phyloP scores from a whole-genome alignment of 2,888 invertebrate species.

The Dolomedes plantarius region DNA sequence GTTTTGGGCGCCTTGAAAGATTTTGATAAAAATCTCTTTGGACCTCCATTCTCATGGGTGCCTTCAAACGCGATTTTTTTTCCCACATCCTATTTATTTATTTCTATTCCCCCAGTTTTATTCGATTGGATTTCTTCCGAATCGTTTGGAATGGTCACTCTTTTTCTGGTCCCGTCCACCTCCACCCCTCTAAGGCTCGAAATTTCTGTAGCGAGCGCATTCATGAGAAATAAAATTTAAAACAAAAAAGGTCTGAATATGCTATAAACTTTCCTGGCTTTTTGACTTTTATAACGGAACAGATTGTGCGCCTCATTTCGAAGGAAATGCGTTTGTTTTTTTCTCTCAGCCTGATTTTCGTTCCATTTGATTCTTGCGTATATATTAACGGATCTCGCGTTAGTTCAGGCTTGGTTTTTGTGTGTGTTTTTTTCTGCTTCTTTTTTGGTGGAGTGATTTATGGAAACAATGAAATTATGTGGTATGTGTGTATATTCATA shows the following conservation, averaged over 20 bases:
- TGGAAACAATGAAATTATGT: too few relatives aligned
- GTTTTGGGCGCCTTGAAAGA: conserved; percentile 4
- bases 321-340: background rate
- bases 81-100: conserved; percentile 6
- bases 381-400: too few relatives aligned
- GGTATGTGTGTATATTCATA: too few relatives aligned
- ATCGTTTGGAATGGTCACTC: background rate
- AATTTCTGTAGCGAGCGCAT: background rate
- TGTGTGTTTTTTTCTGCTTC: too few relatives aligned
- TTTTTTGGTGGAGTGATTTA: too few relatives aligned
- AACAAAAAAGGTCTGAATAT: conserved; percentile 22
- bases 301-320: conserved; percentile 54
- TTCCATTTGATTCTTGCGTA: background rate
- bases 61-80: conserved; percentile 20
- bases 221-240: conserved; percentile 34
- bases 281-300: conserved; percentile 58
- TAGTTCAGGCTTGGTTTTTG: too few relatives aligned
- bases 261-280: conserved; percentile 58
- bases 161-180: background rate
- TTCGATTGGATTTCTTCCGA: conserved; percentile 8
- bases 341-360: background rate
- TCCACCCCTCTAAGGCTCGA: background rate
- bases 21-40: conserved; percentile 1
- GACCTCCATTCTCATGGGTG: conserved; percentile 24
- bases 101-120: conserved; percentile 16